These are phyloP conservation scores for Cephalopachus bancanus DNA, from an alignment of 2,797 vertebrate genomes.

Conservation along the genomic window DNA sequence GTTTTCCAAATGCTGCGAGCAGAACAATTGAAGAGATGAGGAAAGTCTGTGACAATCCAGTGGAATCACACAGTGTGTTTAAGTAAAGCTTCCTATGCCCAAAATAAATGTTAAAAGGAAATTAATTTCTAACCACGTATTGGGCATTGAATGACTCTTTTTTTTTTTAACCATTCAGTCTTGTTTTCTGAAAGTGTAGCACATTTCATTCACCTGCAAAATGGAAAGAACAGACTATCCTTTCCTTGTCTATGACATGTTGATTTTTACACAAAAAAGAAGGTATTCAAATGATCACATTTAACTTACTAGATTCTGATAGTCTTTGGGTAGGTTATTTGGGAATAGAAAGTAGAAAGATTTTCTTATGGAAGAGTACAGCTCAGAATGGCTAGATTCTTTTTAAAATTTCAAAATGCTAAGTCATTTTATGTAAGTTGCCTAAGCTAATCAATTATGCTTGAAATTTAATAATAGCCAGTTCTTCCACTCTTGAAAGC, in stretches of 20 bases:
- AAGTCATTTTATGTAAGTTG: neutral
- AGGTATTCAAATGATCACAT: neutral
- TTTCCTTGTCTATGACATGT: neutral
- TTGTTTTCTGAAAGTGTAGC: conserved; percentile 33
- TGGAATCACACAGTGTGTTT: neutral
- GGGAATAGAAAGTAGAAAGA: neutral
- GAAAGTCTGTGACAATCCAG: conserved; percentile 1
- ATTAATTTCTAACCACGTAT: conserved; percentile 59
- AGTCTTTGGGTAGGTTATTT: conserved; percentile 36
- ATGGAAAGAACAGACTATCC: conserved; percentile 11
- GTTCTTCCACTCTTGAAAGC: conserved; percentile 21
- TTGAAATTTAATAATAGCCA: conserved; percentile 62
- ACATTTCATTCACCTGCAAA: conserved; percentile 12
- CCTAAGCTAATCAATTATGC: neutral
- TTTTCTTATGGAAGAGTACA: conserved; percentile 28
- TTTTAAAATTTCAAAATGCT: conserved; percentile 44
- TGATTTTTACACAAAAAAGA: conserved; percentile 60
- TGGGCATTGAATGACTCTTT: conserved; percentile 42
- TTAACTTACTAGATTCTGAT: conserved; percentile 1
- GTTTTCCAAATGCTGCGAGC: neutral
- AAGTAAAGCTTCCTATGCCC: conserved; percentile 22
- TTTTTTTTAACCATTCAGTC: conserved; percentile 8
- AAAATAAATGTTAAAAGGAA: conserved; percentile 62
- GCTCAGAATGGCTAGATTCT: neutral
- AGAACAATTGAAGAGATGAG: neutral